Base-by-base conservation (phyloP, 1,140 invertebrate genomes). In the Drosophila willistoni region DNA sequence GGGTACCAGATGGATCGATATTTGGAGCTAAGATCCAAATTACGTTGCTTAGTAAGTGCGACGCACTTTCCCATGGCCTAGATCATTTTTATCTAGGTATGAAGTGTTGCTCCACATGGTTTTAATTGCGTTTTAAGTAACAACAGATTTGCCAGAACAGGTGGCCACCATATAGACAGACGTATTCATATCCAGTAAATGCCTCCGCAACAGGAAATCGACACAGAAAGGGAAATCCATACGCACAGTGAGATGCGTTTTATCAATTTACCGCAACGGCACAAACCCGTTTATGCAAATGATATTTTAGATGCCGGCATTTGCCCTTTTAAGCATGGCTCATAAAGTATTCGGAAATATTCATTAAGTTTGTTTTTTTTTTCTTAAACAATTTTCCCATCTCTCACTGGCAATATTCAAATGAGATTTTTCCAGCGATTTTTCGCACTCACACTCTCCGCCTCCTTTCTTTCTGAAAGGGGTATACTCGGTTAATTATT, bases 301-400 rank as follows among this genome's bases (percentile, higher is more conserved):
- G 39, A 61, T 33, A 78, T 75, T 66, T 64, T 14, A 57, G 62
- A 65, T 80, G 69, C 64, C 44, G 44, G 9, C 44, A 39, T 74
- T 77, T 63, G 77, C 64, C 62, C 39, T 66, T 47, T 80, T 68
- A 68, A 56, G 64, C 68, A 76, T 64, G 74, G 71, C 73, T 83
- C 83, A 70, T 87, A 87, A 87, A 87, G 84, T 83, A 87, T 89
- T 89, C 64, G 63, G 79, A 89, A 81, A 87, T 87, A 87, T 87
- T 87, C 84, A 87, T 87, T 87, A 87, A 89, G 83, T 89, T 89
- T n/a, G n/a, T n/a, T 66, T 89, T 66, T 59, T 89, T 66, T 56
- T 54, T 47, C 57, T 34, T 36, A 17, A 61, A 55, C 19, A 61
- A 1, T 42, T 80, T 81, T 71, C 68, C 64, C 65, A 55, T 59